Conservation (phyloP, 1,140 invertebrate species). For the Potamilus streckersoni region DNA sequence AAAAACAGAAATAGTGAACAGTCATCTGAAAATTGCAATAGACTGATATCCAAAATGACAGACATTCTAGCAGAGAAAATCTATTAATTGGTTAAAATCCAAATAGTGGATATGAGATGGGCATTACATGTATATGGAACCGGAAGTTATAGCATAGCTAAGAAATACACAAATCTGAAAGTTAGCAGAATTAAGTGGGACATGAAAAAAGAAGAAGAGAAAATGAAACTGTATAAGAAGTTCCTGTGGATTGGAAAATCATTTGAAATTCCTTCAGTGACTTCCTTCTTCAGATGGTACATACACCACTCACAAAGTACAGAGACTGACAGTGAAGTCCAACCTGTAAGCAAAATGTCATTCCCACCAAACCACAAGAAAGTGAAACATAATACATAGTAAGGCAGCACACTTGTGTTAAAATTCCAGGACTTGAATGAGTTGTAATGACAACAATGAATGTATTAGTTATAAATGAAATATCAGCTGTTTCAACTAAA, state of each 20-base stretch:
- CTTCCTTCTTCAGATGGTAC: not conserved
- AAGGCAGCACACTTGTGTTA: too few relatives aligned
- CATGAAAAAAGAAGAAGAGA: conserved; percentile 6
- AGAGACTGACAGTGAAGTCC: not conserved
- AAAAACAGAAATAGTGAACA: conserved; percentile 13
- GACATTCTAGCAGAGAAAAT: conserved; percentile 1
- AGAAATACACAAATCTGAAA: not conserved
- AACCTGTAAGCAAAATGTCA: not conserved
- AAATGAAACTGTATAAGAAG: not conserved
- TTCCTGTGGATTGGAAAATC: not conserved
- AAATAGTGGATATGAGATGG: conserved; percentile 10
- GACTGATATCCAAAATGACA: not conserved
- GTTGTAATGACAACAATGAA: too few relatives aligned
- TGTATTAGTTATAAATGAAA: too few relatives aligned
- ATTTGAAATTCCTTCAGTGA: not conserved
- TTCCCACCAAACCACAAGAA: not conserved
- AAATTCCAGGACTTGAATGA: too few relatives aligned
- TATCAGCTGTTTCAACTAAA: too few relatives aligned
- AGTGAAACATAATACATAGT: not conserved
- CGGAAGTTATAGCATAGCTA: not conserved
- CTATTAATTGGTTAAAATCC: conserved; percentile 1
- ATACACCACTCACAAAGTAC: not conserved
- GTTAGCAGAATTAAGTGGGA: not conserved
- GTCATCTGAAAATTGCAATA: conserved; percentile 3
- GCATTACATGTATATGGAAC: conserved; percentile 17